phyloP scores from a whole-genome alignment of 2,888 invertebrate genomes.

The Gnatocerus cornutus region DNA sequence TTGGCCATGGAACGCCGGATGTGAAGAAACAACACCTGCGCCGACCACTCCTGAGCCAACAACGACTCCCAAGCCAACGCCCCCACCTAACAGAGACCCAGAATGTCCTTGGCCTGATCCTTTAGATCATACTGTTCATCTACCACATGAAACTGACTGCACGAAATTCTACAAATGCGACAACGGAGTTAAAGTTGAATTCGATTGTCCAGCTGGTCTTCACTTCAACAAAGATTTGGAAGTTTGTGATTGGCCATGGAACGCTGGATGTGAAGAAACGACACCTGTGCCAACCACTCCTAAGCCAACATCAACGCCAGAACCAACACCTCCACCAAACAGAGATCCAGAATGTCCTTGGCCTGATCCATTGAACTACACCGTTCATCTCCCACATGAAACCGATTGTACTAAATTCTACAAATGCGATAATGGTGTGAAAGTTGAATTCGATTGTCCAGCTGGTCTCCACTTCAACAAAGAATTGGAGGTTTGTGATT shows the following conservation, averaged over 20 bases:
- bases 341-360: conserved; percentile 49
- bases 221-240: conserved; percentile 43
- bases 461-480: conserved; percentile 42
- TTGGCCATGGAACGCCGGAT: conserved; percentile 44
- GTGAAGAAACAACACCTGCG: conserved; percentile 22
- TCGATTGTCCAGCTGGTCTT: conserved; percentile 44
- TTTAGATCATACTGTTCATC: conserved; percentile 41
- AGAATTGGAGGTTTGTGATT: conserved; percentile 47
- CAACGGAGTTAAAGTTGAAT: conserved; percentile 31
- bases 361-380: conserved; percentile 40
- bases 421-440: conserved; percentile 45
- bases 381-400: conserved; percentile 53
- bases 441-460: conserved; percentile 46
- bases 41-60: neutral
- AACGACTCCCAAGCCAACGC: neutral
- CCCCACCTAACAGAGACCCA: conserved; percentile 33
- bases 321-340: conserved; percentile 14
- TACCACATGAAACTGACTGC: conserved; percentile 53
- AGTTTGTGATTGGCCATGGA: conserved; percentile 50
- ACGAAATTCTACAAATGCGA: conserved; percentile 53
- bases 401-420: conserved; percentile 53
- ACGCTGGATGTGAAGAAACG: conserved; percentile 23
- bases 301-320: neutral
- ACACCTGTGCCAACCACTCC: neutral
- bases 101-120: conserved; percentile 50